Base-by-base conservation (phyloP, 1,140 invertebrate species). In the Ooceraea biroi region DNA sequence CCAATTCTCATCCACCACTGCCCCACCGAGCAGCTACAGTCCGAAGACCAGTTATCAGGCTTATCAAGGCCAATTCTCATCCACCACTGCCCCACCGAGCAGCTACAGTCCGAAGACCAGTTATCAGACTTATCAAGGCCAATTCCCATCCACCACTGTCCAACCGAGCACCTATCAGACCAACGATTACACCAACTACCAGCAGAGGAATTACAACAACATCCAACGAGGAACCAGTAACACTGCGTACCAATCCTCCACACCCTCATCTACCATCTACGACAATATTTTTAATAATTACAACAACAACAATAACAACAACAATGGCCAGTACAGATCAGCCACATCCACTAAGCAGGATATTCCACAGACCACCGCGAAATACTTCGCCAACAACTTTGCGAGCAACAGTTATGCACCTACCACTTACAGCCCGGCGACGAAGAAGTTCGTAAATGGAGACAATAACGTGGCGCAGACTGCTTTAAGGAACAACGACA, bases 331-430 rank as follows among this genome's bases (percentile, higher is more conserved):
- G 17, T 83, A 83, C 50, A 86, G 90, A 93, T 0, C 65, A 71
- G 63, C 2, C 12, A 52, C 91, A 76, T 82, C 93, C 89, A 65
- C 91, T 30, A 88, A 50, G 19, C 77, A 87, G 78, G 83, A 91
- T 27, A 11, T 86, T 71, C 74, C 86, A 46, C 89, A 90, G 63
- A 87, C 90, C 8, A 92, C 89, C 7, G 72, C 76, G 3, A 93
- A 92, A 19, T 88, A 93, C 1, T 94, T 95, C 77, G 86, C 91
- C 1, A 94, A 93, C 46, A 95, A 94, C 65, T 95, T 94, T 66
- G 92, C 94, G 11, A 93, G 91, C 27, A 95, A 92, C 58, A 95
- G 91, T 83, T 95, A 94, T 50, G 88, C 91, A 2, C 95, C 95
- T 0, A 95, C 95, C 0, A 95, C 95, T 3, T 92, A 94, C 63